Evolutionary conservation across 1,140 invertebrate genomes (phyloP).

Genomic region (Bombus confusus): DNA sequence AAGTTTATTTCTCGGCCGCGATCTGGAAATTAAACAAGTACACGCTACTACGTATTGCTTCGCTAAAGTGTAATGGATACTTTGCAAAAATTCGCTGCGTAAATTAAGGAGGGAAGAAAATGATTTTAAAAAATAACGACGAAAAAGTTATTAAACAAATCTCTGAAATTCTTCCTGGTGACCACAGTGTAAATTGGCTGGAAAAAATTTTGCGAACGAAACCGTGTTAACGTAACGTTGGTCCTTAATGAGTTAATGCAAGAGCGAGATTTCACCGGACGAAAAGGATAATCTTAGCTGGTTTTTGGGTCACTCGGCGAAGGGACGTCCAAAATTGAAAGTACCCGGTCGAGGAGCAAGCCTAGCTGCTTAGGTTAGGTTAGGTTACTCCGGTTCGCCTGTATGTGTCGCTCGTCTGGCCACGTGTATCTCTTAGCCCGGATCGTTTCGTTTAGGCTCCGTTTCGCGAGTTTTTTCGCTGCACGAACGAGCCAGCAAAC

Average conservation of each 20-base stretch:
- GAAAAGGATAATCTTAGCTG: background rate
- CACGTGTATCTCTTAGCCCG: conserved; percentile 55
- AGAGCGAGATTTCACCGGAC: background rate
- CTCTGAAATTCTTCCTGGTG: background rate
- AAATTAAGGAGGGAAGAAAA: too few species aligned
- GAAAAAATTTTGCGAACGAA: background rate
- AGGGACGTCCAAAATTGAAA: conserved; percentile 49
- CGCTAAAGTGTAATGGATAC: too few species aligned
- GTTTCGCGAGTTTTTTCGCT: conserved; percentile 63
- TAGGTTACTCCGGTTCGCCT: conserved; percentile 25
- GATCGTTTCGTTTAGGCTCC: conserved; percentile 31
- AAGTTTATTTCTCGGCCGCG: too few species aligned
- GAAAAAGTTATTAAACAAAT: background rate
- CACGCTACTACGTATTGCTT: too few species aligned
- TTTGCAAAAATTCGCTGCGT: too few species aligned
- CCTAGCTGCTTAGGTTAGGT: conserved; percentile 44
- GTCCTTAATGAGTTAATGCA: background rate
- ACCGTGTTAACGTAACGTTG: background rate
- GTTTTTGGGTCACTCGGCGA: conserved; percentile 45
- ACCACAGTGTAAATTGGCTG: background rate
- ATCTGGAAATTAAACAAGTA: too few species aligned
- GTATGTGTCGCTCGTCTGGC: conserved; percentile 59
- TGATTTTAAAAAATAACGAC: background rate
- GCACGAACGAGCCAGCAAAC: conserved; percentile 36
- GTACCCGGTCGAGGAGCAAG: conserved; percentile 25